Percentiles rank a stretch among this genome's conserved stretches.
Conservation (phyloP, 2,888 invertebrate species). For the Coremacera marginata region DNA sequence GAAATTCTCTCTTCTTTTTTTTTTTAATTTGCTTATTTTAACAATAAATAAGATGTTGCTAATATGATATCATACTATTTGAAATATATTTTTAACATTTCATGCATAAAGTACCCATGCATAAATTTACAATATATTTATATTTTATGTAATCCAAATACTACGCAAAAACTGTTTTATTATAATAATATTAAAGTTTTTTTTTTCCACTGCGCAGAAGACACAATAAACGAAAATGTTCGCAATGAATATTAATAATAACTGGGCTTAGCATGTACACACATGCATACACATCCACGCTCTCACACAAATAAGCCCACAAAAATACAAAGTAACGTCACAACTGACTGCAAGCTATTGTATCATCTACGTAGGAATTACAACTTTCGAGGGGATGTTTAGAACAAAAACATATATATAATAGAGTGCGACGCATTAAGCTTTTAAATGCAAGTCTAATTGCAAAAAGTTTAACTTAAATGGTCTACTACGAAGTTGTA, state of each 20-base stretch:
- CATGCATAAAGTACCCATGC: no score
- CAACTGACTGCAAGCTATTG: not conserved
- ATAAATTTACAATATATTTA: slow-evolving; percentile 2
- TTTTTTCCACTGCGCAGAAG: slow-evolving; percentile 32
- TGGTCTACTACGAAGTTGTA: slow-evolving; percentile 4
- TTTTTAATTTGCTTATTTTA: not conserved
- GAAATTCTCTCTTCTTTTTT: not conserved
- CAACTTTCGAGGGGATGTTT: slow-evolving; percentile 10
- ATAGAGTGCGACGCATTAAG: slow-evolving; percentile 9
- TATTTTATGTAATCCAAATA: slow-evolving; percentile 35
- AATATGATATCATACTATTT: not conserved
- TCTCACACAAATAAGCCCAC: not conserved
- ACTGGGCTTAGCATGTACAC: not conserved
- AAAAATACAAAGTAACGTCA: slow-evolving; percentile 2
- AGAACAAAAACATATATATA: not conserved
- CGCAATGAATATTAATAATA: slow-evolving; percentile 11
- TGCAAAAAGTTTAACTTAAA: not conserved
- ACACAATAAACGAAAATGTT: not conserved
- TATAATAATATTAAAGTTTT: slow-evolving; percentile 16
- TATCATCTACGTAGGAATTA: not conserved
- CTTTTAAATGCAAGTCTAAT: not conserved
- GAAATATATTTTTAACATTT: no score
- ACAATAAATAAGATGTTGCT: no score
- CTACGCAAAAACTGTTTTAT: not conserved
- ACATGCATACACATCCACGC: not conserved